These are phyloP conservation scores for Glaucopsyche alexis DNA, from an alignment of 2,888 invertebrate species.

Conservation along the genomic window DNA sequence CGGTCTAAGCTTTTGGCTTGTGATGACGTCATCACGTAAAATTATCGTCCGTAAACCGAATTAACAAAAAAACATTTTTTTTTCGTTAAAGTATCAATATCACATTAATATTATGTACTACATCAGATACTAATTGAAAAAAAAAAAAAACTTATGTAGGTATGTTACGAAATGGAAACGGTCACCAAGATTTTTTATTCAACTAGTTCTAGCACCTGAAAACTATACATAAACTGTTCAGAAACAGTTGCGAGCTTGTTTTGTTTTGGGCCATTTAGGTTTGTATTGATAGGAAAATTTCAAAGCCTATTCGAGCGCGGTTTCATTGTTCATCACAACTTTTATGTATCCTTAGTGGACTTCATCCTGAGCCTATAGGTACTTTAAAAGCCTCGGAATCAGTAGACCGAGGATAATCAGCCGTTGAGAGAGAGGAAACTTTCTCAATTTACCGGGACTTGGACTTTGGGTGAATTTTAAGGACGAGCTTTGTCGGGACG, in stretches of 20 bases:
- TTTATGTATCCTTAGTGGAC: conserved; percentile 35
- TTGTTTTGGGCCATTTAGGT: background rate
- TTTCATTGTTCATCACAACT: conserved; percentile 31
- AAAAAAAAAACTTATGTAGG: background rate
- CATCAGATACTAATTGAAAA: background rate
- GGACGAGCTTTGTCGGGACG: conserved; percentile 17
- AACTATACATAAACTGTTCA: background rate
- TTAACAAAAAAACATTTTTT: too few species aligned
- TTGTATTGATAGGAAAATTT: conserved; percentile 8
- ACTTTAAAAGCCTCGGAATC: conserved; percentile 31
- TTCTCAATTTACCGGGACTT: conserved; percentile 38
- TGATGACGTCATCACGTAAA: too few species aligned
- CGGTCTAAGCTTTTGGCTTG: too few species aligned
- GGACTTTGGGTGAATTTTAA: conserved; percentile 37
- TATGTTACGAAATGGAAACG: background rate
- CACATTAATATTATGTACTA: too few species aligned
- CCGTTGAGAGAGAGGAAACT: conserved; percentile 35
- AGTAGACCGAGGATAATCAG: conserved; percentile 29
- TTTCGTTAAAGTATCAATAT: too few species aligned
- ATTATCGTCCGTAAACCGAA: too few species aligned
- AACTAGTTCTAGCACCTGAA: background rate
- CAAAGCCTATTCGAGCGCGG: conserved; percentile 8
- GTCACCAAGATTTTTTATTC: background rate
- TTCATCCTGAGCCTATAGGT: conserved; percentile 30
- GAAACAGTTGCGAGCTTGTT: background rate